Percentiles rank a stretch among this genome's conserved stretches.
Evolutionary conservation across 1,140 invertebrate genomes (phyloP).

Genomic region (Melipona quadrifasciata): DNA sequence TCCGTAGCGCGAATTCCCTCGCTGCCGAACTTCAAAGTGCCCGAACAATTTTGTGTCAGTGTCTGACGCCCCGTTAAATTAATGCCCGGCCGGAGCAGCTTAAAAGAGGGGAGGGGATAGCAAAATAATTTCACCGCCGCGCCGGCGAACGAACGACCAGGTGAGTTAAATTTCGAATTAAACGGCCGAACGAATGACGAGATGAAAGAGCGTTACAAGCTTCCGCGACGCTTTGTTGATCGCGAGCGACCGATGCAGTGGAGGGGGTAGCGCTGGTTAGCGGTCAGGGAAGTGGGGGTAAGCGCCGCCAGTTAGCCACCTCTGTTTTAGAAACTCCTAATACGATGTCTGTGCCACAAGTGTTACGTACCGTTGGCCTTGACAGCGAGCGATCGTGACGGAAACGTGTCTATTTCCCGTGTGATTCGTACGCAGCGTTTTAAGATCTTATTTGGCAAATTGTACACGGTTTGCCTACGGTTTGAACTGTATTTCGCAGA

Average conservation of each 20-base stretch:
- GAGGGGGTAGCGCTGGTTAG: no score
- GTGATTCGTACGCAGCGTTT: not conserved
- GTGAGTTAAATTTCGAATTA: not conserved
- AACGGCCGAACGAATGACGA: not conserved
- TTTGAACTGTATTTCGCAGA: not conserved
- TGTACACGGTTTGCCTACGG: not conserved
- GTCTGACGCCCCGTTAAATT: conserved; percentile 11
- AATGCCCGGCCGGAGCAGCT: no score
- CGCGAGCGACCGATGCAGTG: not conserved
- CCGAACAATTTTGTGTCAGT: conserved; percentile 26
- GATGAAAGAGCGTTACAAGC: not conserved
- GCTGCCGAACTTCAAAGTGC: conserved; percentile 52
- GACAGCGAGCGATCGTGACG: no score
- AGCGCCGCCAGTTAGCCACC: no score
- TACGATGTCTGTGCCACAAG: no score
- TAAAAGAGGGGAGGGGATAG: not conserved
- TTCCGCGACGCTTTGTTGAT: not conserved
- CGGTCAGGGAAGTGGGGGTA: no score
- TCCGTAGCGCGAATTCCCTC: conserved; percentile 48
- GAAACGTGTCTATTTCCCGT: not conserved
- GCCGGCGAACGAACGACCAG: not conserved
- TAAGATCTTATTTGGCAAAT: not conserved
- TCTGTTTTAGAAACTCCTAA: no score
- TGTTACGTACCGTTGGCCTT: no score
- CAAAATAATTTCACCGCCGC: not conserved